These are phyloP conservation scores for Alaudala cheleensis DNA, from an alignment of 2,113 vertebrate species.

Conservation along the genomic window DNA sequence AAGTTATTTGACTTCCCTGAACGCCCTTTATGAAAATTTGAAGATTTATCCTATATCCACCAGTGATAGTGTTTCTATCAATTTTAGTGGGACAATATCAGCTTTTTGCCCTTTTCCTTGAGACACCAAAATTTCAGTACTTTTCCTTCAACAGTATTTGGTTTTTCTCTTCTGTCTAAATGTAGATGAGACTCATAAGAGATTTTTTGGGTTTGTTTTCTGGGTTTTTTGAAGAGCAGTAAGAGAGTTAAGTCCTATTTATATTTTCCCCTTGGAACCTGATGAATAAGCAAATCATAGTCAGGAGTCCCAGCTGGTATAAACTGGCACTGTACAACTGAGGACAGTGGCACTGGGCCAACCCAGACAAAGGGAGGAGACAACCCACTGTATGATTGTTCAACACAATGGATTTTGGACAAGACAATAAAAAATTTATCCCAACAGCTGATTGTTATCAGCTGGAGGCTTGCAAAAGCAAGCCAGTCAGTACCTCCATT, in stretches of 20 bases:
- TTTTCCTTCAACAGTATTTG: not conserved
- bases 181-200: not conserved
- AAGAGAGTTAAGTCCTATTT: not conserved
- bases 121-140: not conserved
- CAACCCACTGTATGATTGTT: not conserved
- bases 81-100: not conserved
- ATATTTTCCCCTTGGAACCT: slow-evolving; percentile 3
- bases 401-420: not conserved
- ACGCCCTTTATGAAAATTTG: not conserved
- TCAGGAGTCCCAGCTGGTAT: not conserved
- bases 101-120: not conserved
- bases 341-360: not conserved
- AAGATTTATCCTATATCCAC: not conserved
- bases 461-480: not conserved
- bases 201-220: not conserved
- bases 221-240: not conserved
- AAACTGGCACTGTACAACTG: not conserved
- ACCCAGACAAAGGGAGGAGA: not conserved
- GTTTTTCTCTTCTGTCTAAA: not conserved
- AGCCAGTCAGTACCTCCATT: not conserved
- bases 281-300: slow-evolving; percentile 23
- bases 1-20: not conserved
- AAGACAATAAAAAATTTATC: not conserved
- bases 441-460: not conserved
- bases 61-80: not conserved